Evolutionary conservation across 2,888 invertebrate species (phyloP), one percentile per base, ranked within the genome.

Genomic region (Creontiades dilutus): DNA sequence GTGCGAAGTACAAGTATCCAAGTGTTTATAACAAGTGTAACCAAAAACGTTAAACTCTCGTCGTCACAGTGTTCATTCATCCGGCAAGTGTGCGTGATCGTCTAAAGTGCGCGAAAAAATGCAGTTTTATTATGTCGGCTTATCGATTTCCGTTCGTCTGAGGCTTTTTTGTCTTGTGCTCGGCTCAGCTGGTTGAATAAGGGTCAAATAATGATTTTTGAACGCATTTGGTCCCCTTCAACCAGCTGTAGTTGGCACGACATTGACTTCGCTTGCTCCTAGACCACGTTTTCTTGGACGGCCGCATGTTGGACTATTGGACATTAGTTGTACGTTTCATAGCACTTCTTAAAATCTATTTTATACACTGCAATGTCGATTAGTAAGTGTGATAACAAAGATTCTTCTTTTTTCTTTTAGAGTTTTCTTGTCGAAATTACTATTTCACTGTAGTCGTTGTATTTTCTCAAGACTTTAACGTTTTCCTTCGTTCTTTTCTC

Each of bases 171-270:
- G 37, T 37, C 37, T 89, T 61, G 92, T 94, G 94, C 94, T 94
- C 93, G 91, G 93, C 94, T 94, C 94, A 95, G 95, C 95, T 95
- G 95, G 95, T 95, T 95, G 95, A 95, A 94, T 94, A 94, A 94
- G 95, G 95, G 95, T 95, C 95, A 95, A 95, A 95, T 95, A 93
- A 93, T 88, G 88, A 78, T 52, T 88, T 92, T 93, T 92, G 92
- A 92, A 93, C 93, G 93, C 93, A 95, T 95, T 96, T 95, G 96
- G 95, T 96, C 96, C 96, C 95, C 95, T 95, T 96, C 95, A 96
- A 96, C 95, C 95, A 96, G 95, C 95, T 96, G 95, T 95, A 95
- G 95, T 93, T 93, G 93, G 94, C 94, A 94, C 91, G 91, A 91
- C 91, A 68, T 12, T 27, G 68, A 12, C 68, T 12, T 13, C 68